Conservation (phyloP, 92 coral and sea anemone species). For the Epizoanthus rinbou region DNA sequence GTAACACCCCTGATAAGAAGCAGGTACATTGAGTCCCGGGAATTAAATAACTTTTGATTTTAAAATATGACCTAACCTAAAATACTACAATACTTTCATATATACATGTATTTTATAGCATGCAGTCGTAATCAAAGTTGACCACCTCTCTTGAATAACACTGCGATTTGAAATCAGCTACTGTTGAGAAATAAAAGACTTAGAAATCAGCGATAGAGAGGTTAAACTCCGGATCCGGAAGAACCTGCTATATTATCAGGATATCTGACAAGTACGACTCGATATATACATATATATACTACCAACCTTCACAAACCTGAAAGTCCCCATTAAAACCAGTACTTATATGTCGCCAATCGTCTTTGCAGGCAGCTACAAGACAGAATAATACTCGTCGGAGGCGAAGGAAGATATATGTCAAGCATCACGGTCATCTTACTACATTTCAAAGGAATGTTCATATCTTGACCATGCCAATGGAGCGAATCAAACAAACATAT, state of each 20-base stretch:
- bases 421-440: slow-evolving; percentile 46
- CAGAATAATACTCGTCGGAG: background rate
- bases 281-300: too few species aligned
- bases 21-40: slow-evolving; percentile 4
- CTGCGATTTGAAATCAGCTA: background rate
- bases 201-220: background rate
- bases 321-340: background rate
- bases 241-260: background rate
- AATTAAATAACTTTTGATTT: background rate
- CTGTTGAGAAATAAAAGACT: background rate
- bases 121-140: background rate
- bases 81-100: background rate
- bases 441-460: slow-evolving; percentile 49
- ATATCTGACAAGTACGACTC: too few species aligned
- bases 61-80: background rate
- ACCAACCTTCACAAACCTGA: too few species aligned
- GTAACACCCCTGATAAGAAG: background rate
- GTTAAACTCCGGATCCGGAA: background rate
- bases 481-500: slow-evolving; percentile 52
- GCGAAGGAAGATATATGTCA: slow-evolving; percentile 11
- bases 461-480: slow-evolving; percentile 39
- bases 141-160: background rate
- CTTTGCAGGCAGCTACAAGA: slow-evolving; percentile 21
- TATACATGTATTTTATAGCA: background rate
- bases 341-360: background rate